Conservation (phyloP, 2,888 invertebrate species). For the Argynnis bischoffii region DNA sequence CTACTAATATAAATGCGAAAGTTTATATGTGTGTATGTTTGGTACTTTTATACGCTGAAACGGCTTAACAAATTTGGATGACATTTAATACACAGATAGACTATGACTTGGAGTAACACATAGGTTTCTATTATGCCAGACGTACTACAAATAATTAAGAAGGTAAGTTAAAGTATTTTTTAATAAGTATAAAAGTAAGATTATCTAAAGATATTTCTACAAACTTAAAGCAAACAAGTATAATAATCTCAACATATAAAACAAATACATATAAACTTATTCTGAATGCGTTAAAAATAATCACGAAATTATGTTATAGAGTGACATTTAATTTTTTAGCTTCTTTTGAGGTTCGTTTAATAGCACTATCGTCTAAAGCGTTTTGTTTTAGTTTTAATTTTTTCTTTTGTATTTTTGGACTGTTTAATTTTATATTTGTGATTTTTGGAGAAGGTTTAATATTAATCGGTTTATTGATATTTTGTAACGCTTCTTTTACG, state of each 20-base stretch:
- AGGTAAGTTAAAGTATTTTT: neutral
- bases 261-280: too few relatives aligned
- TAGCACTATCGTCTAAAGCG: slow-evolving; percentile 37
- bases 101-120: too few relatives aligned
- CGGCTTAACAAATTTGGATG: too few relatives aligned
- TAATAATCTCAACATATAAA: neutral
- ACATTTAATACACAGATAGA: too few relatives aligned
- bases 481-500: slow-evolving; percentile 12
- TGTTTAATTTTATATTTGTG: slow-evolving; percentile 4
- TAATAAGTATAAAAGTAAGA: neutral
- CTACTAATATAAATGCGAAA: too few relatives aligned
- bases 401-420: slow-evolving; percentile 17
- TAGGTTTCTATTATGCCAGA: too few relatives aligned
- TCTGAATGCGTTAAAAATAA: neutral
- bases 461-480: neutral
- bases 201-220: neutral
- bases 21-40: too few relatives aligned
- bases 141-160: too few relatives aligned
- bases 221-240: neutral
- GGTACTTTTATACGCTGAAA: too few relatives aligned
- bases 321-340: slow-evolving; percentile 39
- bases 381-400: slow-evolving; percentile 13
- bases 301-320: slow-evolving; percentile 17
- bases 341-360: slow-evolving; percentile 28
- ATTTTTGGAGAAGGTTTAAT: neutral